Evolutionary conservation across 2,888 invertebrate species (phyloP).

Genomic region (Nebria brevicollis): DNA sequence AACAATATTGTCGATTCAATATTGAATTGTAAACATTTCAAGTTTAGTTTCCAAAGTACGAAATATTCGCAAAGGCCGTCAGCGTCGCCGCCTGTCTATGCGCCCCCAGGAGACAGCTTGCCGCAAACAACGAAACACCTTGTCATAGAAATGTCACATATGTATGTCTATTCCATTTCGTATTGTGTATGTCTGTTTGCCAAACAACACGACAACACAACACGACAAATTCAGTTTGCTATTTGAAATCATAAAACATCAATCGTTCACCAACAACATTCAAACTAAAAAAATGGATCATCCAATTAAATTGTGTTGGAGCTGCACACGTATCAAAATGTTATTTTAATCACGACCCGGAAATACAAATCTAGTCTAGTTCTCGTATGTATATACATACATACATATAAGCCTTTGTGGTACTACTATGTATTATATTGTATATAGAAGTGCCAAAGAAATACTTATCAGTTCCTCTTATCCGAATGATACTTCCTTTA

Average conservation of each 20-base stretch:
- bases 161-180: background rate
- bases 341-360: background rate
- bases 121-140: conserved; percentile 5
- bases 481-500: background rate
- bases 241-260: no score
- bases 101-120: conserved; percentile 6
- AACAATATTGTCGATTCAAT: conserved; percentile 38
- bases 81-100: background rate
- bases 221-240: background rate
- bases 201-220: background rate
- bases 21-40: conserved; percentile 37
- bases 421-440: background rate
- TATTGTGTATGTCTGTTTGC: background rate
- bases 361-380: background rate
- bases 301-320: no score
- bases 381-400: no score
- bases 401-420: no score
- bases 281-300: no score
- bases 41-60: conserved; percentile 18
- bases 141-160: conserved; percentile 17
- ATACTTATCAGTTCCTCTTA: background rate
- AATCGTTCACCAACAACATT: no score
- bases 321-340: no score
- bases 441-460: background rate
- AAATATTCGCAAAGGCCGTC: background rate